Evolutionary conservation across 2,113 vertebrate genomes (phyloP), one percentile per base, ranked within the genome.

Genomic region (Onychorhynchus coronatus): DNA sequence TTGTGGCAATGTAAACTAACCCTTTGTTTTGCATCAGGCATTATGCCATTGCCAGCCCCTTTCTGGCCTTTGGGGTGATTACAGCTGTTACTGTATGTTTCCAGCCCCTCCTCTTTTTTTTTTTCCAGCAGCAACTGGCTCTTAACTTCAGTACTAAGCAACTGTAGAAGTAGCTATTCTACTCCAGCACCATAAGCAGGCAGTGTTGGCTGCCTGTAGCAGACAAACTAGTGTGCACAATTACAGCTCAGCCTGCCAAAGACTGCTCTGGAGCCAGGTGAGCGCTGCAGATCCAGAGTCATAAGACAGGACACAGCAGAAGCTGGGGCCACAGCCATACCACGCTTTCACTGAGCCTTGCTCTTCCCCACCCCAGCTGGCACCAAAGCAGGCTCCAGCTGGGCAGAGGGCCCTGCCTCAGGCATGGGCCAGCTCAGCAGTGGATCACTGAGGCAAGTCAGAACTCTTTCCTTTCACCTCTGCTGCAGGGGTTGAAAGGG

Each of bases 61-160:
- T 47, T 55, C 44, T 85, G 14, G 49, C 35, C 56, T 19, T 75
- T 25, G 39, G 58, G 6, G 7, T 30, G 8, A n/a, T 8, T 41
- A 56, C 16, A 85, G 46, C 67, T 77, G 4, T 25, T 63, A 8
- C 25, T 75, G 1, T 30, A 5, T 65, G 3, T 41, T 83, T 61
- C 4, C 8, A 59, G 23, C 5, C 24, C 23, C 8, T 27, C 12
- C 35, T 17, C 6, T 1, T 0, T 2, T 31, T 28, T 46, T 62
- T 39, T 37, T 35, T 6, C 2, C 27, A 14, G 4, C 49, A 71
- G 56, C 8, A 47, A 52, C 50, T 46, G 41, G 19, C 28, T 85
- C 10, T 21, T 61, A 18, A 65, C 20, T n/a, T 59, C 14, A 44
- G 24, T 16, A 23, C 14, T 65, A 53, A 59, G 27, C 14, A 9